Percentiles rank a stretch among this genome's conserved stretches.
These are phyloP conservation scores for Falcaria lacertinaria DNA, from an alignment of 2,888 invertebrate species.

Conservation along the genomic window DNA sequence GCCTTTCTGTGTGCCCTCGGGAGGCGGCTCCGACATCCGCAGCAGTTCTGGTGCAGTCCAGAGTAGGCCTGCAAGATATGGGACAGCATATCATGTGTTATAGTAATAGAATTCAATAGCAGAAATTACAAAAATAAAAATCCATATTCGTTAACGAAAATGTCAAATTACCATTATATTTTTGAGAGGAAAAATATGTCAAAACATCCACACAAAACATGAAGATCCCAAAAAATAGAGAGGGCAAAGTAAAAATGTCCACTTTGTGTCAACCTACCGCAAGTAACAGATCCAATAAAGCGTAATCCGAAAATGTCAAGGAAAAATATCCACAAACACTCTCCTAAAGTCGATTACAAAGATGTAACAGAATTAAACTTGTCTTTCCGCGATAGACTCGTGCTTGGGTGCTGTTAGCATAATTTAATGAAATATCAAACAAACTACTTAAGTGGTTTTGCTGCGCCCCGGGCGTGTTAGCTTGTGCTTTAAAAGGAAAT, in stretches of 20 bases:
- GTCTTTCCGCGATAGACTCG: conserved; percentile 5
- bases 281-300: too few relatives aligned
- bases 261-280: too few relatives aligned
- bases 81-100: background rate
- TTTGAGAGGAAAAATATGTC: too few relatives aligned
- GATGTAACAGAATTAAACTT: conserved; percentile 17
- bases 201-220: too few relatives aligned
- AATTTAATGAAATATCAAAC: conserved; percentile 12
- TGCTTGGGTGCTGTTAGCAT: conserved; percentile 4
- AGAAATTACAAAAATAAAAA: too few relatives aligned
- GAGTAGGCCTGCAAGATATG: conserved; percentile 82
- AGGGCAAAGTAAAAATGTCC: too few relatives aligned
- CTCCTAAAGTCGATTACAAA: conserved; percentile 23
- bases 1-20: conserved; percentile 91
- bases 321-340: background rate
- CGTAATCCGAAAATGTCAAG: background rate
- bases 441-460: conserved; percentile 1
- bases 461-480: background rate
- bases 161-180: too few relatives aligned
- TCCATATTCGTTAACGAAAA: too few relatives aligned
- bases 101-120: too few relatives aligned
- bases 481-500: background rate
- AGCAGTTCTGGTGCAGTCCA: conserved; percentile 97
- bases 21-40: conserved; percentile 81
- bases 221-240: too few relatives aligned